phyloP scores from a whole-genome alignment of 2,113 vertebrate genomes.

The Chamaetylas fuelleborni region DNA sequence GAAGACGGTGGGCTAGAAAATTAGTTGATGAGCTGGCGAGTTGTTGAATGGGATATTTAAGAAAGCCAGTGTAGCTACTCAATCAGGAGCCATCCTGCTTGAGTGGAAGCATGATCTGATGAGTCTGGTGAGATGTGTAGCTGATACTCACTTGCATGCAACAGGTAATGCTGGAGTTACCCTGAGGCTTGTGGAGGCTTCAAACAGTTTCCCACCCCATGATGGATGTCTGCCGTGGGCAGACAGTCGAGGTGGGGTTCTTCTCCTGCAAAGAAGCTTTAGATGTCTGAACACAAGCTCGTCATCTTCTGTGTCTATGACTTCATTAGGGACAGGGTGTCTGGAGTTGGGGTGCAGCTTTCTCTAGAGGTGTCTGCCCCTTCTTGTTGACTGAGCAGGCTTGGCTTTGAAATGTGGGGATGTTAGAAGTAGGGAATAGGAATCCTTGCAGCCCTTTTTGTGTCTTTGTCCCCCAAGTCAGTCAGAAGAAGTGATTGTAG shows the following conservation, averaged over 20 bases:
- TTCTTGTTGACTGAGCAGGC: background rate
- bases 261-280: background rate
- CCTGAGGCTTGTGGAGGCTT: conserved; percentile 45
- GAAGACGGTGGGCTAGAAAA: background rate
- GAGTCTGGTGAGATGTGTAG: conserved; percentile 22
- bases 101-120: background rate
- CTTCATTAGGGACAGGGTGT: background rate
- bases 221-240: background rate
- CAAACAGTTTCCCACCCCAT: conserved; percentile 29
- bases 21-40: background rate
- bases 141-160: background rate
- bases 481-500: background rate
- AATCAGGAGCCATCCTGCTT: background rate
- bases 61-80: background rate
- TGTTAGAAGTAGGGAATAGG: background rate
- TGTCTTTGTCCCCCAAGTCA: background rate
- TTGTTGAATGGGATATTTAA: background rate
- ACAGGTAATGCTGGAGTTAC: background rate
- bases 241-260: conserved; percentile 25
- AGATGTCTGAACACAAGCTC: conserved; percentile 11
- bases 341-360: background rate
- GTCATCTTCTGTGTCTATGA: background rate
- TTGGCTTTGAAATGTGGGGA: background rate
- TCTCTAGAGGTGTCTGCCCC: background rate
- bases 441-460: background rate